Base-by-base conservation (phyloP, 1,140 invertebrate species). In the Euura saliciscinereae region DNA sequence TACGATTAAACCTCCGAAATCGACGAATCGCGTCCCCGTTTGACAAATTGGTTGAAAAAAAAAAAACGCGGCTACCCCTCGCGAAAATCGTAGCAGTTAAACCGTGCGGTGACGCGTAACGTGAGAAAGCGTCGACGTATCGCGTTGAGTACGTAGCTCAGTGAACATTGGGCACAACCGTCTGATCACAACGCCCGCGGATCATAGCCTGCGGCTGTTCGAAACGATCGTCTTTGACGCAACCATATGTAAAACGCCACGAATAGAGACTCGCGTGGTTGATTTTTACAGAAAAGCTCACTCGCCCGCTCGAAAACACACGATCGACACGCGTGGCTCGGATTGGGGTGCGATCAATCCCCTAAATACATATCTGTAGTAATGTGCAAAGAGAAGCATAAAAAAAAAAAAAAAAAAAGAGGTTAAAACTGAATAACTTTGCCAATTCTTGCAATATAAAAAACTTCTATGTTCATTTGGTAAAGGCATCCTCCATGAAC, bases 191-290 rank as follows among this genome's bases (percentile, higher is more conserved):
- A n/a, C 51, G 51, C 6, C 51, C 51, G 51, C 28, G 28, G 28
- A 59, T 59, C 51, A 59, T 59, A 76, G 81, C 81, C 80, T 83
- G 80, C 80, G 81, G 80, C 78, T 70, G 78, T 82, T 76, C 70
- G 78, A 81, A 81, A 83, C 76, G 77, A 79, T 81, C 51, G 3
- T 4, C 5, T 59, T n/a, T 28, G 28, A 28, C 28, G 3, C 51
- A 4, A 59, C 51, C 8, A 59, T 59, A 59, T 59, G 51, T n/a
- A 59, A 59, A 59, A n/a, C 51, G 13, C 51, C 51, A n/a, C 51
- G 51, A n/a, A 28, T 28, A 28, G 28, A 59, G 51, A 59, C 8
- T 8, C 51, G 13, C 51, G 51, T 59, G 51, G 51, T 59, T 59
- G 51, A 59, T 6, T 59, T 59, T 59, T 59, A 11, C 51, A 4